phyloP scores from a whole-genome alignment of 2,888 invertebrate species.

The Nomada ferruginata region DNA sequence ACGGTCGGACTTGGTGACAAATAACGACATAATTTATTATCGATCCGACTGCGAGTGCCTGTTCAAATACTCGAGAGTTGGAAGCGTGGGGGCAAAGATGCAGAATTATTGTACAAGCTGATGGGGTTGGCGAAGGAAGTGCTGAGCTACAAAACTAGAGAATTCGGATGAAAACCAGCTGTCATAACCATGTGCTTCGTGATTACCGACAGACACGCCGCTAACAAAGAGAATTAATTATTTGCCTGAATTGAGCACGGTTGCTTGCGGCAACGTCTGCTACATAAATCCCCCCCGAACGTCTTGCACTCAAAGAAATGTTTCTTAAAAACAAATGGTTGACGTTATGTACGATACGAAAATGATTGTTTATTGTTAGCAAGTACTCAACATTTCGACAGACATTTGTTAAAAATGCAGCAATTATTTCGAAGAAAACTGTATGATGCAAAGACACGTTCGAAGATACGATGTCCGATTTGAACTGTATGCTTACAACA shows the following conservation, averaged over 20 bases:
- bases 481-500: too few relatives aligned
- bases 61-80: background rate
- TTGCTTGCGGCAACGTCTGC: constrained; percentile 36
- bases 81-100: constrained; percentile 27
- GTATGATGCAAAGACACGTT: too few relatives aligned
- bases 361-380: background rate
- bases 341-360: too few relatives aligned
- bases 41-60: constrained; percentile 16
- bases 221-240: constrained; percentile 64
- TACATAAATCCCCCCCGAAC: constrained; percentile 32
- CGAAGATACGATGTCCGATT: too few relatives aligned
- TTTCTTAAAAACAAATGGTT: constrained; percentile 21
- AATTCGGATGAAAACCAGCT: constrained; percentile 51
- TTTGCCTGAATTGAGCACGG: constrained; percentile 51
- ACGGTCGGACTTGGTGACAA: constrained; percentile 38
- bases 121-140: constrained; percentile 16
- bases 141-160: constrained; percentile 39
- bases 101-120: constrained; percentile 40
- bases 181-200: constrained; percentile 53
- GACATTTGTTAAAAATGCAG: too few relatives aligned
- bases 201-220: constrained; percentile 38
- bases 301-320: constrained; percentile 20
- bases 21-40: constrained; percentile 53
- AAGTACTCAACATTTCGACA: background rate
- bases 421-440: too few relatives aligned